Evolutionary conservation across 2,888 invertebrate species (phyloP), one percentile per base, ranked within the genome.

Genomic region (Melanostoma mellinum): DNA sequence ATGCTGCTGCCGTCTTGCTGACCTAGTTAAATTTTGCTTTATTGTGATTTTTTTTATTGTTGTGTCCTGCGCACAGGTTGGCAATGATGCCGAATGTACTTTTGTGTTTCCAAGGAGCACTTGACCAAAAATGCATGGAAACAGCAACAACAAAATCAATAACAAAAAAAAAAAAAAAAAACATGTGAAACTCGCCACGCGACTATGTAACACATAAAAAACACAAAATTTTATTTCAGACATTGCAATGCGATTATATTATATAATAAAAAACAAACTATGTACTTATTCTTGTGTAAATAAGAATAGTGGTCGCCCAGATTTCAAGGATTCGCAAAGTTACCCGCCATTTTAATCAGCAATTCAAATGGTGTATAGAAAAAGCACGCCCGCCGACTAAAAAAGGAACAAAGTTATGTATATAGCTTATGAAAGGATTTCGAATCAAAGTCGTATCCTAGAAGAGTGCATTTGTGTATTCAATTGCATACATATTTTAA

Each of bases 21-120:
- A 84, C 84, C 84, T 68, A 84, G 74, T 79, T 84, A 73, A 74
- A 75, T 55, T 65, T 71, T 79, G 84, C 84, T 84, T 78, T 77
- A 79, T 75, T 84, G 79, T 79, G 65, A 72, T 71, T 71, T 79
- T 20, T 20, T 20, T 84, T 79, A 84, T 84, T 84, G 84, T 78
- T 84, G 78, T 78, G 79, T 84, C 84, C 84, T 84, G 84, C 84
- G 84, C 84, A 84, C 46, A 67, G 74, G 71, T 73, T 63, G 61
- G 72, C 61, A 69, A 56, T 82, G 73, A 71, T 75, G 63, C 75
- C 63, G 65, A 65, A 52, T 69, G 56, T 80, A 53, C 68, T 75
- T 56, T 73, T 61, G 36, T 76, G 72, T 74, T 77, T 53, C 73
- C 65, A 82, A 82, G 68, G 68, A 73, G 73, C 73, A 82, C 82